phyloP scores from a whole-genome alignment of 2,797 vertebrate species.

The Euphonia xanthogaster region DNA sequence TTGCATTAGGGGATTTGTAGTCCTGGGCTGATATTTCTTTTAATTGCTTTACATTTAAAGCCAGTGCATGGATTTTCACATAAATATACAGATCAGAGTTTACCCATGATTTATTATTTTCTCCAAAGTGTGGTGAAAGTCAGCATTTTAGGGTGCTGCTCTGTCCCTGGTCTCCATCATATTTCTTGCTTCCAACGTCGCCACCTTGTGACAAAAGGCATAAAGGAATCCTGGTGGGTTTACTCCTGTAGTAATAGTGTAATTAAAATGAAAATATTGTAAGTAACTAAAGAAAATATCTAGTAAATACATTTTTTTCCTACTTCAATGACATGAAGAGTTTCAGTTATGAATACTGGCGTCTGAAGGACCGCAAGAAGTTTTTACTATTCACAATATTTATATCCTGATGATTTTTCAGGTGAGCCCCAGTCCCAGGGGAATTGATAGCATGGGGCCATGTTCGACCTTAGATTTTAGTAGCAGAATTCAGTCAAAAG shows the following conservation, averaged over 20 bases:
- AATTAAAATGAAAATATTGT: neutral
- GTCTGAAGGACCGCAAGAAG: neutral
- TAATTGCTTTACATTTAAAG: neutral
- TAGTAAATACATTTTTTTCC: neutral
- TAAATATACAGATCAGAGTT: neutral
- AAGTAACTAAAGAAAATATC: neutral
- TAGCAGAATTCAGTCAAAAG: neutral
- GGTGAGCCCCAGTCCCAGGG: neutral
- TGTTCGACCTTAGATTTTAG: neutral
- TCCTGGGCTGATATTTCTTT: neutral
- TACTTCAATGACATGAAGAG: neutral
- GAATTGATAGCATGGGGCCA: neutral
- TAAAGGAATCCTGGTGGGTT: neutral
- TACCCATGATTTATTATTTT: neutral
- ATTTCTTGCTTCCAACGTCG: neutral
- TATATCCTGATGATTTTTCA: neutral
- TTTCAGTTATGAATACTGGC: neutral
- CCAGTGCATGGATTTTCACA: neutral
- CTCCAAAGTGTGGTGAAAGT: neutral
- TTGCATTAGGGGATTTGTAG: neutral
- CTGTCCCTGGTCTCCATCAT: neutral
- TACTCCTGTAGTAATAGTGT: fast-evolving
- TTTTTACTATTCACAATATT: neutral
- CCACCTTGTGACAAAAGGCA: slow-evolving; percentile 30
- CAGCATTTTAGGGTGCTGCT: neutral